Conservation (phyloP, 92 coral and sea anemone genomes). For the Pocillopora meandrina region DNA sequence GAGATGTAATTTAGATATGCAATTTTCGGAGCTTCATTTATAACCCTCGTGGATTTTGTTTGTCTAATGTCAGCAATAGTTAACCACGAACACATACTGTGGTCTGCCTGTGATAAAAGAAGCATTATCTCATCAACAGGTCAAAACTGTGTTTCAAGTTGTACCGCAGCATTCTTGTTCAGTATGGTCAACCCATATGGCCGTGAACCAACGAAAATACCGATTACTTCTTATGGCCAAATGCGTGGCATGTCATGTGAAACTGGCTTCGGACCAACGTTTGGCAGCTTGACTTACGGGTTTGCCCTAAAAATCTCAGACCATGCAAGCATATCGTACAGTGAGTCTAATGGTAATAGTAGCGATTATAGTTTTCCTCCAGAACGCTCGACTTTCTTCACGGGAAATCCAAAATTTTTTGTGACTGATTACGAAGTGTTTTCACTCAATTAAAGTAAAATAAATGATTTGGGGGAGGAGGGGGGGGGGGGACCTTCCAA, state of each 20-base stretch:
- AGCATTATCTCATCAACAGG: constrained; percentile 29
- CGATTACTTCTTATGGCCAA: neutral
- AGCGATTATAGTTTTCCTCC: constrained; percentile 37
- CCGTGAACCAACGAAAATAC: constrained; percentile 24
- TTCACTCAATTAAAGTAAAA: constrained; percentile 6
- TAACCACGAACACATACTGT: too few relatives aligned
- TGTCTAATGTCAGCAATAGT: too few relatives aligned
- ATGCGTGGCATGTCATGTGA: constrained; percentile 45
- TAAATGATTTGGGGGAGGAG: neutral
- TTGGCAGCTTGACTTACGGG: constrained; percentile 10
- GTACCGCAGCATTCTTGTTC: constrained; percentile 47
- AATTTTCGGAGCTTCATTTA: too few relatives aligned
- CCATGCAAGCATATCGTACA: constrained; percentile 11
- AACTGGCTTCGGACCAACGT: constrained; percentile 41
- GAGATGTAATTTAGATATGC: too few relatives aligned
- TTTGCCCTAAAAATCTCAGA: constrained; percentile 23
- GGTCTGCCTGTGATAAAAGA: neutral
- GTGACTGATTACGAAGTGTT: constrained; percentile 52
- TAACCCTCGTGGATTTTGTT: too few relatives aligned
- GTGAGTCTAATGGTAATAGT: neutral
- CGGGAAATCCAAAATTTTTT: constrained; percentile 21
- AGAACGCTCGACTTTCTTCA: constrained; percentile 30
- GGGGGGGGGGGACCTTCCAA: too few relatives aligned
- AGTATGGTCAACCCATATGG: constrained; percentile 44
- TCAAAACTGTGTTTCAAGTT: neutral